Evolutionary conservation across 2,888 invertebrate genomes (phyloP).

Genomic region (Leucoptera coffeella): DNA sequence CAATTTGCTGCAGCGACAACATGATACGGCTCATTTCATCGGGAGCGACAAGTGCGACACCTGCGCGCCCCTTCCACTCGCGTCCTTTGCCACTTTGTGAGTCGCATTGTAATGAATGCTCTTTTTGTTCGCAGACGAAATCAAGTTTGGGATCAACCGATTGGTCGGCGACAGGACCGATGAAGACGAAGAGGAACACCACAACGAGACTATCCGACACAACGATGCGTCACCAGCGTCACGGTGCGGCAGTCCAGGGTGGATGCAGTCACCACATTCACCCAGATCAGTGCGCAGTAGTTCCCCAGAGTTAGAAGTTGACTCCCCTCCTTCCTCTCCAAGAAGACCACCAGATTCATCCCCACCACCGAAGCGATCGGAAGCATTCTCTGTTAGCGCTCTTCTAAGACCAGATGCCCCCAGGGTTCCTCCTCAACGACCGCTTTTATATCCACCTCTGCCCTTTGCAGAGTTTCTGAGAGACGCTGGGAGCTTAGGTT

Average conservation of each 20-base stretch:
- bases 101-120: not conserved
- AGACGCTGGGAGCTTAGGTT: slow-evolving; percentile 42
- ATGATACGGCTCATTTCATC: slow-evolving; percentile 61
- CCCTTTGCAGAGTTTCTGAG: slow-evolving; percentile 59
- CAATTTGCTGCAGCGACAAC: slow-evolving; percentile 60
- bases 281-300: slow-evolving; percentile 47
- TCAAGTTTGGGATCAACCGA: slow-evolving; percentile 80
- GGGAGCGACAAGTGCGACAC: slow-evolving; percentile 46
- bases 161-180: slow-evolving; percentile 65
- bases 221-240: slow-evolving; percentile 39
- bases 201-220: slow-evolving; percentile 23
- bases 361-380: slow-evolving; percentile 62
- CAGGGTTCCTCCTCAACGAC: slow-evolving; percentile 52
- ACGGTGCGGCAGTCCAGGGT: slow-evolving; percentile 48
- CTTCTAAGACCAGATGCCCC: slow-evolving; percentile 74
- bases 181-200: slow-evolving; percentile 52
- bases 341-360: slow-evolving; percentile 44
- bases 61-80: slow-evolving; percentile 46
- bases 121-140: slow-evolving; percentile 60
- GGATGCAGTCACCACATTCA: slow-evolving; percentile 43
- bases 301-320: slow-evolving; percentile 71
- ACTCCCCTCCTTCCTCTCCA: slow-evolving; percentile 63
- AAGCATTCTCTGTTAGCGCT: slow-evolving; percentile 79
- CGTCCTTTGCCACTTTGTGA: too few species aligned
- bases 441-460: slow-evolving; percentile 55